These are phyloP conservation scores for Dastarcus helophoroides DNA, from an alignment of 2,888 invertebrate species.

Conservation along the genomic window DNA sequence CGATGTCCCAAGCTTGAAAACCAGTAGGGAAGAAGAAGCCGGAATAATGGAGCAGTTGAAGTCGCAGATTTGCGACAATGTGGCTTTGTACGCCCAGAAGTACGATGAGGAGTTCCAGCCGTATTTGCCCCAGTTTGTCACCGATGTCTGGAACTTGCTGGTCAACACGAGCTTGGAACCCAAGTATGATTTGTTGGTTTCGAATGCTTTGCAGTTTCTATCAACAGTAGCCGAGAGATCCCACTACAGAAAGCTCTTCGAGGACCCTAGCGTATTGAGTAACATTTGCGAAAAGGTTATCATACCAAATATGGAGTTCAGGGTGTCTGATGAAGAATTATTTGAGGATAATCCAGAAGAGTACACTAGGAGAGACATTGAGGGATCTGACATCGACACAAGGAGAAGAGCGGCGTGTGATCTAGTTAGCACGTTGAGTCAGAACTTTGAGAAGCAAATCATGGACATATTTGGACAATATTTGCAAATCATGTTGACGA, in stretches of 20 bases:
- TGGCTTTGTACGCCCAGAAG: slow-evolving; percentile 89
- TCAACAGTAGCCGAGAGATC: slow-evolving; percentile 88
- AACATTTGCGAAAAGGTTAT: slow-evolving; percentile 97
- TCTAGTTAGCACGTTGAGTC: slow-evolving; percentile 82
- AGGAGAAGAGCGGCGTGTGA: slow-evolving; percentile 93
- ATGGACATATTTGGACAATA: slow-evolving; percentile 82
- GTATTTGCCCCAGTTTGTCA: slow-evolving; percentile 86
- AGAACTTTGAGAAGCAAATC: slow-evolving; percentile 78
- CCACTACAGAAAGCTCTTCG: slow-evolving; percentile 80
- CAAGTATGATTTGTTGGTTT: slow-evolving; percentile 87
- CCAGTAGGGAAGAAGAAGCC: slow-evolving; percentile 68
- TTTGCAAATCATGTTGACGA: slow-evolving; percentile 64
- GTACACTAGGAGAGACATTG: slow-evolving; percentile 90
- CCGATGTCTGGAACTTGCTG: slow-evolving; percentile 84
- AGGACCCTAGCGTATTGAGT: slow-evolving; percentile 73
- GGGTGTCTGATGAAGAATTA: slow-evolving; percentile 88
- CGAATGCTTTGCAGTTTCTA: slow-evolving; percentile 90
- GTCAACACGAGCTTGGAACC: slow-evolving; percentile 73
- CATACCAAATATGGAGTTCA: slow-evolving; percentile 94
- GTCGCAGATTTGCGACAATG: slow-evolving; percentile 93
- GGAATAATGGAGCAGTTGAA: slow-evolving; percentile 84
- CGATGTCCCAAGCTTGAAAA: slow-evolving; percentile 66
- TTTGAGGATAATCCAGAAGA: slow-evolving; percentile 99
- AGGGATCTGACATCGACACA: slow-evolving; percentile 97
- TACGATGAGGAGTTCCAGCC: slow-evolving; percentile 95